Base-by-base conservation (phyloP, 1,140 invertebrate genomes). In the Aradophagus sp. region DNA sequence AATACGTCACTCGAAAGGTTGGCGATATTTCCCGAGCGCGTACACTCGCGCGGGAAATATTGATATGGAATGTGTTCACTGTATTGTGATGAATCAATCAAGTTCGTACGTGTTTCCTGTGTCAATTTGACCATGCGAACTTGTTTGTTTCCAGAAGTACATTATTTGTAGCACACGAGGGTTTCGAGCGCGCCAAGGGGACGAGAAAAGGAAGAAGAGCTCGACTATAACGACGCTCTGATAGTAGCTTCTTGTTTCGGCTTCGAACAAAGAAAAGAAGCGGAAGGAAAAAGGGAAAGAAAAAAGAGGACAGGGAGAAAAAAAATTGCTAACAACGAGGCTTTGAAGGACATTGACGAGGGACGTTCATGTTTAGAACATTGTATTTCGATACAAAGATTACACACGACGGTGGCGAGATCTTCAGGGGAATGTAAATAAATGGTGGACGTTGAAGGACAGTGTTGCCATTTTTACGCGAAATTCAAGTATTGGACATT, bases 201-300 rank as follows among this genome's bases (percentile, higher is more conserved):
- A 52, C 34, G 47, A 48, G 55, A 39, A 62, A 59, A 66, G 56
- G 35, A 59, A 56, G 50, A 68, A 76, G 74, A 75, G 61, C 45
- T 67, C 56, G 65, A 53, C 70, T 78, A 77, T 83, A 84, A 84
- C 76, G 80, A 84, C 70, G 75, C 74, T 56, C 76, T 78, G 80
- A 80, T 81, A 77, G 76, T 56, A 75, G 80, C 65, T 82, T 83
- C 80, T 80, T 82, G 77, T 84, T 85, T 83, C 79, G 79, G 48
- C 55, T 76, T 39, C 39, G 69, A 79, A 75, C 8, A 23, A 8
- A 23, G 8, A 23, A 23, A 23, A 23, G 8, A n/a, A n/a, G n/a
- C n/a, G 4, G 20, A 23, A 23, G 8, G 4, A 23, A 23, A 23
- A 23, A 23, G 8, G 8, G 8, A 23, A 4, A 8, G 20, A 29